Evolutionary conservation across 2,888 invertebrate species (phyloP), one percentile per base, ranked within the genome.

Genomic region (Thelaira solivaga): DNA sequence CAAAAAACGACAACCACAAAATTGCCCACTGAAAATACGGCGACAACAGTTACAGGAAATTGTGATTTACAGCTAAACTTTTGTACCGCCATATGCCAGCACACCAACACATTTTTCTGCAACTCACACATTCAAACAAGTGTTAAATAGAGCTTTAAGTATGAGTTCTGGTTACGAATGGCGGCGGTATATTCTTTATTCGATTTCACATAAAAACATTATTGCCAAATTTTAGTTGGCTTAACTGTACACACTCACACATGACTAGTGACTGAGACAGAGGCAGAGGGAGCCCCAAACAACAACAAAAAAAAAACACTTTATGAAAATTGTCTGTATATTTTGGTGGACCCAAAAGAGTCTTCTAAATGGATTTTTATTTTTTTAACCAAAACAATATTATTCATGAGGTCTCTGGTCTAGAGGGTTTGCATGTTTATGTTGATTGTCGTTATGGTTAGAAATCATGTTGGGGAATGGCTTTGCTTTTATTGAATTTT

Each of bases 21-120:
- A 74, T 78, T 69, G 74, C 78, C 78, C 78, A 78, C 72, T 59
- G 47, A 80, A 80, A 80, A 80, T 76, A 78, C 78, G 69, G 78
- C 74, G 78, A 78, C 78, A 78, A 76, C 80, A 77, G 73, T 80
- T 80, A 78, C 81, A 74, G 80, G 80, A 81, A 81, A 81, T 81
- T 80, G 81, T 81, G 81, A 81, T 81, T 81, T 80, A 81, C 78
- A 68, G 79, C 78, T 68, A 53, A 76, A 76, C 61, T 80, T 74
- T 73, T 55, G 78, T 71, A 61, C 53, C 51, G 24, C 74, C 78
- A 78, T 69, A 73, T 78, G 78, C 53, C 78, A 64, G 47, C 5
- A 61, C 18, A 47, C 73, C 31, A 11, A 43, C 34, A 61, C 47
- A 20, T 31, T 20, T 39, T n/a, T 7, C 2, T 47, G 8, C 6